A percentile compares a stretch with the other conserved stretches of the same genome.
Evolutionary conservation across 1,140 invertebrate species (phyloP).

Genomic region (Drosophila pseudoobscura): DNA sequence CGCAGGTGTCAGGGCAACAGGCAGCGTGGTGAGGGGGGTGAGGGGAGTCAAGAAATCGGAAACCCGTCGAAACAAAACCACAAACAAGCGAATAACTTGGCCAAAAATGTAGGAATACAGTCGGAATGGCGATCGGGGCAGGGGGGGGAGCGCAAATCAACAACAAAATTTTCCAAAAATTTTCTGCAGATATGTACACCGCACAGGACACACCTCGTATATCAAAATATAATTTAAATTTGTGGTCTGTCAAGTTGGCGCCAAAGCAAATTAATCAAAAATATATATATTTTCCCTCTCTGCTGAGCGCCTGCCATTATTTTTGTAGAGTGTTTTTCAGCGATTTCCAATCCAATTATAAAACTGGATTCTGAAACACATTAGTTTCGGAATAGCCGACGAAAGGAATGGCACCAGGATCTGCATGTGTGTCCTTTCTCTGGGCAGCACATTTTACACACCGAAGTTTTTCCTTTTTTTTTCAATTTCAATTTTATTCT

Average conservation of each 20-base stretch:
- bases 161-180: conserved; percentile 9
- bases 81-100: conserved; percentile 52
- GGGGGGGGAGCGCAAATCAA: too few relatives aligned
- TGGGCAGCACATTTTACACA: conserved; percentile 14
- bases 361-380: conserved; percentile 6
- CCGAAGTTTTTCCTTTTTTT: conserved; percentile 8
- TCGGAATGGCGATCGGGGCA: neutral
- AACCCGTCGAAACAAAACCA: conserved; percentile 46
- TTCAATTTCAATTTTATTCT: conserved; percentile 18
- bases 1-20: conserved; percentile 30
- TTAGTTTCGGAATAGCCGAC: conserved; percentile 22
- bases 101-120: conserved; percentile 33
- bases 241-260: conserved; percentile 44
- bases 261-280: conserved; percentile 38
- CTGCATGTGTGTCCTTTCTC: too few relatives aligned
- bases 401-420: too few relatives aligned
- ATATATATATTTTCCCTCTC: conserved; percentile 30
- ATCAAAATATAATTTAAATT: conserved; percentile 47
- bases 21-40: neutral
- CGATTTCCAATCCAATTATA: conserved; percentile 29
- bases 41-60: conserved; percentile 47
- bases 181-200: conserved; percentile 12
- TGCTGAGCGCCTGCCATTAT: conserved; percentile 16
- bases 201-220: conserved; percentile 7
- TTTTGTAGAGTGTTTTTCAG: conserved; percentile 3